A percentile compares a stretch with the other conserved stretches of the same genome.
Evolutionary conservation across 2,797 vertebrate genomes (phyloP).

Genomic region (Enteromius treurensis): DNA sequence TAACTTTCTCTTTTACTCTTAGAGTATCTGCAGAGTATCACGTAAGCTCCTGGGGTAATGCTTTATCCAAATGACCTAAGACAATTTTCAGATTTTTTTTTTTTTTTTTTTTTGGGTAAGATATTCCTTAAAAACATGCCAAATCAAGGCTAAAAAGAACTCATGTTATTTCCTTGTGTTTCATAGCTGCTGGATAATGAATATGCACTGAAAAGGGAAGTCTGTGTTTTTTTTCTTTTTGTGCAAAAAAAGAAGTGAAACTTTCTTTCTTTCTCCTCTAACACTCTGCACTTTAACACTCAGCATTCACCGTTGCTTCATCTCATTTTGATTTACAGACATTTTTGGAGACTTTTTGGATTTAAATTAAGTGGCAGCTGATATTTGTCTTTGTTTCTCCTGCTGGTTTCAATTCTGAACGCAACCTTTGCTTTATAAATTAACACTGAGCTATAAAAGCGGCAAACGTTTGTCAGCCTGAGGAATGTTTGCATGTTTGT

Average conservation of each 20-base stretch:
- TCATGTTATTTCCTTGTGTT: not conserved
- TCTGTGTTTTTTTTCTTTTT: not conserved
- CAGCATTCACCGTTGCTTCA: not conserved
- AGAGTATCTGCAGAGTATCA: not conserved
- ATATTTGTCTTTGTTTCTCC: not conserved
- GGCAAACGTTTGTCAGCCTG: not conserved
- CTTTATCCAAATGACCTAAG: not conserved
- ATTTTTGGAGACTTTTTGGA: not conserved
- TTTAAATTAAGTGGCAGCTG: not conserved
- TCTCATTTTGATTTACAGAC: not conserved
- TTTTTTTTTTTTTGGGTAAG: not conserved
- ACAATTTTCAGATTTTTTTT: not conserved
- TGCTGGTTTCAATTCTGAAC: not conserved
- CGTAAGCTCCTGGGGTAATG: not conserved
- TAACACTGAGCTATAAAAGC: not conserved
- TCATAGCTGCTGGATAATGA: not conserved
- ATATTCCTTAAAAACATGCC: not conserved
- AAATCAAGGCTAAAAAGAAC: not conserved
- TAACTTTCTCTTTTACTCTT: not conserved
- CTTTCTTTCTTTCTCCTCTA: not conserved
- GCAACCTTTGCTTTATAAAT: conserved; percentile 2
- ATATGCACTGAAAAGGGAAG: not conserved
- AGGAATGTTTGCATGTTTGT: conserved; percentile 27
- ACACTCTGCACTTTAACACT: not conserved
- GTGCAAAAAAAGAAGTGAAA: not conserved